A percentile compares a stretch with the other conserved stretches of the same genome.
These are phyloP conservation scores for Paraplagusia blochii DNA, from an alignment of 2,113 vertebrate genomes.

Conservation along the genomic window DNA sequence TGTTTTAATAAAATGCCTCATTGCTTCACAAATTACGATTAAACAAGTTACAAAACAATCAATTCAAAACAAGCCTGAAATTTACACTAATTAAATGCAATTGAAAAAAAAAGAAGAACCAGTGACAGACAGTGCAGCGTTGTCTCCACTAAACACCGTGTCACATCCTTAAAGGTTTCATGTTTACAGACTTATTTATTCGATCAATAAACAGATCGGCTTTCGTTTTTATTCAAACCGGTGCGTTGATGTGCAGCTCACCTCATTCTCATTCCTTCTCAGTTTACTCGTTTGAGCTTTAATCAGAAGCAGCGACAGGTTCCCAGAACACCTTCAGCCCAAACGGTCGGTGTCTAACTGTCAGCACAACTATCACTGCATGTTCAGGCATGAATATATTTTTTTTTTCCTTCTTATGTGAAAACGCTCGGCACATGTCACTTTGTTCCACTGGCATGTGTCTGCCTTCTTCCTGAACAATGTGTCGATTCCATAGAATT, in stretches of 20 bases:
- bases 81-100: neutral
- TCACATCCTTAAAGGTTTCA: neutral
- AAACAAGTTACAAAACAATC: neutral
- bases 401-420: neutral
- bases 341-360: constrained; percentile 12
- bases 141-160: neutral
- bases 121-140: neutral
- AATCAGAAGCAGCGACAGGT: constrained; percentile 7
- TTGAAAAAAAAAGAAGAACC: neutral
- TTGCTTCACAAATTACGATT: neutral
- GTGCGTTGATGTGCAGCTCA: neutral
- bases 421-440: constrained; percentile 33
- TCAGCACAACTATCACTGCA: constrained; percentile 20
- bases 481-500: constrained; percentile 30
- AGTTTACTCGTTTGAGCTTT: constrained; percentile 4
- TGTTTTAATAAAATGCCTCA: neutral
- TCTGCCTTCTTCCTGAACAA: constrained; percentile 12
- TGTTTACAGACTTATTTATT: neutral
- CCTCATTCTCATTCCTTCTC: constrained; percentile 7
- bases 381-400: constrained; percentile 30
- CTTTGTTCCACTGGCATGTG: constrained; percentile 7
- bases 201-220: neutral
- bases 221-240: neutral
- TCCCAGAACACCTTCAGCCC: constrained; percentile 9
- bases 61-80: neutral